Evolutionary conservation across 2,113 vertebrate species (phyloP), one percentile per base, ranked within the genome.

Genomic region (Meriones unguiculatus): DNA sequence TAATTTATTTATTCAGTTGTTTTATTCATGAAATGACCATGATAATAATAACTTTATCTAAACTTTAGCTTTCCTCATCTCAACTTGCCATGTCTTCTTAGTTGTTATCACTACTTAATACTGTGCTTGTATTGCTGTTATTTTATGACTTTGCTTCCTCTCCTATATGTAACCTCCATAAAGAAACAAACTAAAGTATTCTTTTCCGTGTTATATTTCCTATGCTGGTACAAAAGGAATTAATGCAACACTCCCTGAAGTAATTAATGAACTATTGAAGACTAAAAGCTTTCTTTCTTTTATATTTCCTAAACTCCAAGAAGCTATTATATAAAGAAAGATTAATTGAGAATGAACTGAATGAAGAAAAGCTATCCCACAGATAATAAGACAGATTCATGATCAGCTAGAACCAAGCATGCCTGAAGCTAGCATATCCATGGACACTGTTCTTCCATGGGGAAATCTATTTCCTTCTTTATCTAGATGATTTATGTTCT

Each of bases 201-300:
- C 11, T 90, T 94, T 86, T 76, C 62, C 88, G 5, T 30, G 67
- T 28, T 89, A 28, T 65, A 86, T 95, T 11, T 4, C 32, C 1
- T 80, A 25, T 76, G 15, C 8, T 80, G 72, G 2, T 41, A 54
- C 8, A 80, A 24, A 38, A 35, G 57, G 10, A 41, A 14, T 22
- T 92, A 87, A 67, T 57, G 67, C 54, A 78, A 57, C n/a, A 80
- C 69, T 76, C 76, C 9, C 73, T 89, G 38, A 85, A 90, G 93
- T 72, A 70, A 59, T 30, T 67, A 57, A 69, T 75, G 80, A 89
- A 46, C 65, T 14, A 92, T 35, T 76, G 67, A 32, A 28, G 1
- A 69, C 57, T 64, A 59, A 8, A 22, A 90, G 12, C 13, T 80
- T 64, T 81, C 28, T 82, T 90, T 35, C 11, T 13, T 67, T 1